Evolutionary conservation across 2,797 vertebrate genomes (phyloP).

Genomic region (Pelochelys cantorii): DNA sequence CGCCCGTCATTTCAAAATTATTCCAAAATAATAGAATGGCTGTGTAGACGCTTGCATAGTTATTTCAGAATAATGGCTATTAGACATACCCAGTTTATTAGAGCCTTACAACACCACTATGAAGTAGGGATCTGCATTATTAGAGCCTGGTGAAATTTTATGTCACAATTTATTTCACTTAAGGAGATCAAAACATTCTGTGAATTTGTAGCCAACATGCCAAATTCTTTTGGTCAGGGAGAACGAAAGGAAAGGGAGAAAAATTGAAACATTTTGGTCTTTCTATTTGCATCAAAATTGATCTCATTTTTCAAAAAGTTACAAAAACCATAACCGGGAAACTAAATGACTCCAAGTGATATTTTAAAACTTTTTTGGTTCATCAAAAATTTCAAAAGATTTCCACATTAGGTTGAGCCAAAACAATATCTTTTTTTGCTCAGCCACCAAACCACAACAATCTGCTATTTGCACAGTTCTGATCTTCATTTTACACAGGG

Average conservation of each 20-base stretch:
- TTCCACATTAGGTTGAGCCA: background rate
- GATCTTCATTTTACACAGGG: background rate
- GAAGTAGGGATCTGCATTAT: background rate
- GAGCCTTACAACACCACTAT: background rate
- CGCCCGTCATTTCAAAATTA: too few species aligned
- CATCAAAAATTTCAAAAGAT: background rate
- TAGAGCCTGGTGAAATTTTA: background rate
- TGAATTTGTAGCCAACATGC: background rate
- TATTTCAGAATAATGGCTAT: too few species aligned
- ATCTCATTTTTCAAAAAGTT: background rate
- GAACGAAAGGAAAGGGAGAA: background rate
- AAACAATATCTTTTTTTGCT: background rate
- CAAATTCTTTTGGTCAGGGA: background rate
- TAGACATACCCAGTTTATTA: background rate
- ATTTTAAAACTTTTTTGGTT: background rate
- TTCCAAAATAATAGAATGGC: too few species aligned
- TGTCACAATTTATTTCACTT: background rate
- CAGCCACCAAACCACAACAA: background rate
- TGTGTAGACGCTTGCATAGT: too few species aligned
- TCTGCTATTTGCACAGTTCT: background rate
- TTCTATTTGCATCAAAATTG: background rate
- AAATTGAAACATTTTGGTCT: background rate
- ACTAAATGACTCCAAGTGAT: background rate
- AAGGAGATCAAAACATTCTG: background rate
- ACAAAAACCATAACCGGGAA: background rate